phyloP scores from a whole-genome alignment of 2,888 invertebrate genomes.

The Pyrrhosoma nymphula region DNA sequence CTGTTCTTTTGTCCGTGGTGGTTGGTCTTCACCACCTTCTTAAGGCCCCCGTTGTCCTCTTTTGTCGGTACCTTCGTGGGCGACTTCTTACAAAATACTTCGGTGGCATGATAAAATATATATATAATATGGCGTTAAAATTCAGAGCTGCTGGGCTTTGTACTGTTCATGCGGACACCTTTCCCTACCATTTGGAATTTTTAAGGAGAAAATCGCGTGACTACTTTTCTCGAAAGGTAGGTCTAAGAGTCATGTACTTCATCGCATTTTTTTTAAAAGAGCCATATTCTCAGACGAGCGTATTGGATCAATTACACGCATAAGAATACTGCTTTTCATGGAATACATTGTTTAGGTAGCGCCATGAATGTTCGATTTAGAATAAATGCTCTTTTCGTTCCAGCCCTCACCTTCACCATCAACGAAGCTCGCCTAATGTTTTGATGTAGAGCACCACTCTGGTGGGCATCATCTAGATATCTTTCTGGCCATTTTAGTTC shows the following conservation, averaged over 20 bases:
- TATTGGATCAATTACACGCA: not conserved
- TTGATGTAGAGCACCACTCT: too few species aligned
- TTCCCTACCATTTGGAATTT: not conserved
- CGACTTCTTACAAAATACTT: too few species aligned
- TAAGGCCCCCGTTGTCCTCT: not conserved
- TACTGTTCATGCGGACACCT: not conserved
- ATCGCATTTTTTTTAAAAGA: not conserved
- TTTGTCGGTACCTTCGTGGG: not conserved
- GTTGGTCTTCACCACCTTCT: not conserved
- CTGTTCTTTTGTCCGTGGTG: not conserved
- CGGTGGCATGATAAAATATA: not conserved
- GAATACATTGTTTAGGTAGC: not conserved
- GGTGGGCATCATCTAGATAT: too few species aligned
- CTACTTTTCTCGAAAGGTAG: not conserved
- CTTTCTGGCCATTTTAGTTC: too few species aligned
- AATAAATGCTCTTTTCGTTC: too few species aligned
- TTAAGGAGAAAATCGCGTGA: not conserved
- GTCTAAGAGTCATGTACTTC: too few species aligned
- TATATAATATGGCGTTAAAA: not conserved
- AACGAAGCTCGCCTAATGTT: too few species aligned
- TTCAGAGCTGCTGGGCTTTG: not conserved
- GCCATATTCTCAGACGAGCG: not conserved
- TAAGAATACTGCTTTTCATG: not conserved
- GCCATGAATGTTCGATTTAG: too few species aligned
- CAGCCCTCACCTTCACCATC: too few species aligned